phyloP scores from a whole-genome alignment of 2,797 vertebrate species.

The Periophthalmus magnuspinnatus region DNA sequence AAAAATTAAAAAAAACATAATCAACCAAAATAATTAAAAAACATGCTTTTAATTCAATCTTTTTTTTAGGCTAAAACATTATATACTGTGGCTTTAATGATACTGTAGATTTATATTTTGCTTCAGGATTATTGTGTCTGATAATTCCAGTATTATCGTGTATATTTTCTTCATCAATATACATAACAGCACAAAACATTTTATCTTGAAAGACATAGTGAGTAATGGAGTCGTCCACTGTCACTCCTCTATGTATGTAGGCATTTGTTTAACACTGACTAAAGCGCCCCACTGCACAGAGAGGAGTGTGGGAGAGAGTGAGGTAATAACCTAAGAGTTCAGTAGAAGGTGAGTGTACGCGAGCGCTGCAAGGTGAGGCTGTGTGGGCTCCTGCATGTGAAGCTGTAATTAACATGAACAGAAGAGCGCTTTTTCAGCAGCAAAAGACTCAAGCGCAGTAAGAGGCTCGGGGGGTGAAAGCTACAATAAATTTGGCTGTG shows the following conservation, averaged over 20 bases:
- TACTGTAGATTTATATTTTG: too few relatives aligned
- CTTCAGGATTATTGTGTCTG: too few relatives aligned
- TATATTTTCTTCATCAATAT: too few relatives aligned
- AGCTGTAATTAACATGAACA: conserved; percentile 36
- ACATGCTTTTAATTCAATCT: too few relatives aligned
- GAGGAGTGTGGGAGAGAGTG: conserved; percentile 42
- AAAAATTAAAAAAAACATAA: too few relatives aligned
- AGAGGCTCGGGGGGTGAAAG: not conserved
- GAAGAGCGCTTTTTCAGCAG: conserved; percentile 19
- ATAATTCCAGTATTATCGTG: too few relatives aligned
- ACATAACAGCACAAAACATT: too few relatives aligned
- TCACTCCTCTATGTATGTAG: conserved; percentile 22
- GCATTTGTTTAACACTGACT: conserved; percentile 29
- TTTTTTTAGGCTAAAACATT: too few relatives aligned
- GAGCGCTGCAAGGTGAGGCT: conserved; percentile 19
- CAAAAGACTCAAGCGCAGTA: conserved; percentile 13
- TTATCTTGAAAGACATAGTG: not conserved
- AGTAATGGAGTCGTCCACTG: conserved; percentile 10
- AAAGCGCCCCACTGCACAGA: conserved; percentile 20
- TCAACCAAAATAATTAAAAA: too few relatives aligned
- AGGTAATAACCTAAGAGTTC: conserved; percentile 49
- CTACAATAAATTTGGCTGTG: not conserved
- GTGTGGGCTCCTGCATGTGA: conserved; percentile 19
- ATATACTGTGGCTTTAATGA: too few relatives aligned
- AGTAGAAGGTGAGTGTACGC: conserved; percentile 35